A percentile compares a stretch with the other conserved stretches of the same genome.
These are phyloP conservation scores for Choloepus didactylus DNA, from an alignment of 2,797 vertebrate genomes.

Conservation along the genomic window DNA sequence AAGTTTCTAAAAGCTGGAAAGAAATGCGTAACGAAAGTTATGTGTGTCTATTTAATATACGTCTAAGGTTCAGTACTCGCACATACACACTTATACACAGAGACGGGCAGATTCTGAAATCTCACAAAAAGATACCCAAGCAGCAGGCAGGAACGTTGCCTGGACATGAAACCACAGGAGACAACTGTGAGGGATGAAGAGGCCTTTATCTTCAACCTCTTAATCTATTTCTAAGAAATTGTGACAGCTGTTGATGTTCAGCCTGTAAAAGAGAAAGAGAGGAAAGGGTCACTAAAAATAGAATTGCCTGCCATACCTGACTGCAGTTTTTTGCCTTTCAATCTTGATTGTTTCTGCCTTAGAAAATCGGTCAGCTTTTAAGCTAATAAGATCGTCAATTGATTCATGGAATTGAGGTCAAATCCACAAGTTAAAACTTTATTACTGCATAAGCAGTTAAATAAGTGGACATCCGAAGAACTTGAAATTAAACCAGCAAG, in stretches of 20 bases:
- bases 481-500: background rate
- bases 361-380: conserved; percentile 71
- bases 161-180: conserved; percentile 9
- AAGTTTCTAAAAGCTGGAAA: background rate
- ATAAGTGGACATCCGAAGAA: conserved; percentile 6
- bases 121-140: conserved; percentile 8
- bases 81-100: background rate
- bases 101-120: conserved; percentile 17
- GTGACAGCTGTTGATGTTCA: background rate
- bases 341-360: background rate
- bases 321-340: conserved; percentile 13
- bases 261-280: background rate
- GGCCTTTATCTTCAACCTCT: conserved; percentile 52
- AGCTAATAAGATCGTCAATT: conserved; percentile 56
- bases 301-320: background rate
- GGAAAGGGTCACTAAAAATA: conserved; percentile 54
- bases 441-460: conserved; percentile 20
- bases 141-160: conserved; percentile 29
- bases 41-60: background rate
- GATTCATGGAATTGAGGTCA: conserved; percentile 69
- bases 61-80: background rate
- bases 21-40: background rate
- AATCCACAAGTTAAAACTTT: conserved; percentile 58
- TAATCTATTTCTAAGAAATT: conserved; percentile 45
- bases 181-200: background rate